Base-by-base conservation (phyloP, 1,140 invertebrate species). In the Heliconius hermathena region DNA sequence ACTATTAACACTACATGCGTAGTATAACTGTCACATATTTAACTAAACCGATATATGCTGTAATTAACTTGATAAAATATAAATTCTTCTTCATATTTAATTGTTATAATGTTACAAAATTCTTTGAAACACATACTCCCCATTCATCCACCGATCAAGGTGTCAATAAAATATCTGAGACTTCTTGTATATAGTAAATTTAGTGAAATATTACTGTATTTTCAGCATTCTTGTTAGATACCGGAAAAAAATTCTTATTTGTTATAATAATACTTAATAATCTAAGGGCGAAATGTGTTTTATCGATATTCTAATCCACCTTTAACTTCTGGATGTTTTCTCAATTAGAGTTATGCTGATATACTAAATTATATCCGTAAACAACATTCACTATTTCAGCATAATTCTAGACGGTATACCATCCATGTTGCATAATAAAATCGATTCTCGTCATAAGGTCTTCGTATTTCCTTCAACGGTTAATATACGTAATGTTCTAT, bases 321-420 rank as follows among this genome's bases (percentile, higher is more conserved):
- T 66, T 29, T 66, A 26, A 60, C n/a, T 66, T 29, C 60, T 66
- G 60, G 22, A 66, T 66, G 22, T 66, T 66, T 16, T 66, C 60
- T 29, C 26, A 16, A 16, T 66, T 66, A 66, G 60, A 66, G 11
- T 66, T 66, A 29, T 66, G 60, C 11, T 66, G 26, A 16, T 13
- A 16, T 66, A 66, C 60, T 26, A 66, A 1, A 29, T 66, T 5
- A 29, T 29, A 9, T 6, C 8, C 4, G 9, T 66, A 66, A 11
- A 60, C 13, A 66, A 16, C 13, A 66, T 29, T 26, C n/a, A 26
- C 4, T 66, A 26, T 29, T 26, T 29, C 57, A 29, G 26, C 60
- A 66, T 5, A 66, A 29, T 66, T 66, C 26, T 66, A 66, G 11
- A 29, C 1, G 60, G 11, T 22, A 29, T 5, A 13, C 26, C 26